Percentiles rank a stretch among this genome's conserved stretches.
phyloP scores from a whole-genome alignment of 2,888 invertebrate genomes.

The Seira ritae region DNA sequence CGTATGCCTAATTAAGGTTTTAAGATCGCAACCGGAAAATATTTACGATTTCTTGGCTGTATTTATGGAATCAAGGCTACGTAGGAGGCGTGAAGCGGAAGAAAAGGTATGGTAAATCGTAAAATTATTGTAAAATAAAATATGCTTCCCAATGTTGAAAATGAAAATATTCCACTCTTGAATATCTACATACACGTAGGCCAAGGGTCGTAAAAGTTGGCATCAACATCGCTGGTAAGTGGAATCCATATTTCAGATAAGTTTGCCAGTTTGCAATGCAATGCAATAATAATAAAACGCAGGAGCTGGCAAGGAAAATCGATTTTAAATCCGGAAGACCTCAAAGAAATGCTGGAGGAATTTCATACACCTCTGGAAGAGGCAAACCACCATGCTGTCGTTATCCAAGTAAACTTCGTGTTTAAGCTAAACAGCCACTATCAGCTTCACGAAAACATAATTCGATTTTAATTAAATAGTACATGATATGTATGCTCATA shows the following conservation, averaged over 20 bases:
- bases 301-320: conserved; percentile 63
- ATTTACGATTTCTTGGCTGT: conserved; percentile 67
- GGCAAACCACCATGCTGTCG: conserved; percentile 54
- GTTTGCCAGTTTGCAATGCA: neutral
- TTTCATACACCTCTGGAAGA: conserved; percentile 51
- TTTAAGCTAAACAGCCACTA: neutral
- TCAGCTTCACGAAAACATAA: neutral
- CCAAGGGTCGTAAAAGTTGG: conserved; percentile 35
- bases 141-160: too few relatives aligned
- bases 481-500: neutral
- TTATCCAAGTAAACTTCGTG: conserved; percentile 39
- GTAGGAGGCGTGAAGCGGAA: conserved; percentile 36
- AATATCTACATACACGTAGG: neutral
- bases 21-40: conserved; percentile 67
- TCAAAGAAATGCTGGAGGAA: conserved; percentile 59
- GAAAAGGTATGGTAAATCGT: conserved; percentile 22
- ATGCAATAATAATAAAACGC: neutral
- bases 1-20: conserved; percentile 58
- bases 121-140: neutral
- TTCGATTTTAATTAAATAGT: neutral
- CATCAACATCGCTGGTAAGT: conserved; percentile 33
- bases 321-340: conserved; percentile 53
- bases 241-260: neutral
- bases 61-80: conserved; percentile 64
- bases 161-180: too few relatives aligned